Base-by-base conservation (phyloP, 2,888 invertebrate genomes). In the Hirtodrosophila trivittata region DNA sequence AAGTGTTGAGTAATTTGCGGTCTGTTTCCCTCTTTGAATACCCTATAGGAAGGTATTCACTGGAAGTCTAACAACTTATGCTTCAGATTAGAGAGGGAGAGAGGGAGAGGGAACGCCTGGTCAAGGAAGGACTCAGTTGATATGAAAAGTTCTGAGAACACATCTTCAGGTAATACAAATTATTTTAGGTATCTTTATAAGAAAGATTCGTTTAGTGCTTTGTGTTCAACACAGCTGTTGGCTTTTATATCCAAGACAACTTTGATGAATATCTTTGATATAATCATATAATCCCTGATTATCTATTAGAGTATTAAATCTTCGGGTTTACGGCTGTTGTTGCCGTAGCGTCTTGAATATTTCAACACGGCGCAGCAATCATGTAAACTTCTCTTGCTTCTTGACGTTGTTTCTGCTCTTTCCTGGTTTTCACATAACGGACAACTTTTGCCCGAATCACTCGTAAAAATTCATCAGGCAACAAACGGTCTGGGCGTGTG, bases 1-100 rank as follows among this genome's bases (percentile, higher is more conserved):
- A 67, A 67, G 71, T 64, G 75, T 71, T 75, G 68, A 74, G 74
- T 71, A 71, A 74, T 75, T 74, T 75, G 74, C 60, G 75, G 75
- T 46, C 33, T 35, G 41, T 13, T 16, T 28, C 21, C 16, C 32
- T 12, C 10, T 45, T 28, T n/a, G 5, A n/a, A 18, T 42, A 26
- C 21, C 13, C 42, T 10, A n/a, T n/a, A n/a, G n/a, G n/a, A n/a
- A n/a, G n/a, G n/a, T n/a, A n/a, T n/a, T n/a, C n/a, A n/a, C n/a
- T n/a, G n/a, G n/a, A n/a, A n/a, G n/a, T n/a, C n/a, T n/a, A n/a
- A n/a, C n/a, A n/a, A n/a, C n/a, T n/a, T n/a, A n/a, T n/a, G n/a
- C n/a, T n/a, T n/a, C n/a, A n/a, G n/a, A n/a, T n/a, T n/a, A n/a
- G n/a, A n/a, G n/a, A n/a, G n/a, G n/a, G n/a, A n/a, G n/a, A n/a